A percentile compares a stretch with the other conserved stretches of the same genome.
Conservation (phyloP, 2,888 invertebrate genomes). For the Drosophila anceps region DNA sequence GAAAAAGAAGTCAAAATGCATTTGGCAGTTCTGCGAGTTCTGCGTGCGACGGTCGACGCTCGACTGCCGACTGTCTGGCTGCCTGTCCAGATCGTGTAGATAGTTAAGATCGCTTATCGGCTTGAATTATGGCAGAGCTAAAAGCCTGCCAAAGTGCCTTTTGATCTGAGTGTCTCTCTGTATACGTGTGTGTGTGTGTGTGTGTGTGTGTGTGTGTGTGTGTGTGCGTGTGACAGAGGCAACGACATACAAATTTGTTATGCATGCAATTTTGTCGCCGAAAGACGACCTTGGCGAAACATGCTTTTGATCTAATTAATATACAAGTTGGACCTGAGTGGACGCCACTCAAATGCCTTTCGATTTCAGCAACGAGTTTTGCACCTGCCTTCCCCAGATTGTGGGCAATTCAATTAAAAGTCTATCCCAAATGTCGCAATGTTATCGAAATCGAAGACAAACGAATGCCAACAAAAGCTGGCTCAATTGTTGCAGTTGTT, state of each 20-base stretch:
- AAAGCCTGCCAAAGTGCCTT: constrained; percentile 74
- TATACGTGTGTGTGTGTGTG: too few relatives aligned
- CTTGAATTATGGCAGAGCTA: constrained; percentile 80
- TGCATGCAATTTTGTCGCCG: constrained; percentile 65
- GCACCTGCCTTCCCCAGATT: constrained; percentile 41
- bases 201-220: constrained; percentile 16
- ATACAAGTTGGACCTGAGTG: constrained; percentile 8
- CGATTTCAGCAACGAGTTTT: constrained; percentile 20
- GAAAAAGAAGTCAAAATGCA: constrained; percentile 57
- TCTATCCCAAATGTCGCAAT: constrained; percentile 62
- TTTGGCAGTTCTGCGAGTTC: constrained; percentile 50
- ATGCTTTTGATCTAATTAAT: constrained; percentile 57
- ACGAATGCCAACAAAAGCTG: constrained; percentile 22
- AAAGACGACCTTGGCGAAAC: constrained; percentile 58
- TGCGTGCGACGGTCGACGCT: constrained; percentile 16
- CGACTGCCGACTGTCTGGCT: constrained; percentile 36
- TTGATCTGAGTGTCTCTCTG: constrained; percentile 31
- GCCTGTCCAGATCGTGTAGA: constrained; percentile 79
- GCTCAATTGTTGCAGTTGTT: constrained; percentile 44
- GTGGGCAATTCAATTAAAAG: constrained; percentile 68
- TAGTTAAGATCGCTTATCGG: constrained; percentile 80
- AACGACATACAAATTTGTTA: constrained; percentile 57
- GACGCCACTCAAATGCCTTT: constrained; percentile 25
- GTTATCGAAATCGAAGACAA: constrained; percentile 57
- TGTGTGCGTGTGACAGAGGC: constrained; percentile 23